Evolutionary conservation across 2,888 invertebrate species (phyloP).

Genomic region (Ennomos quercinarius): DNA sequence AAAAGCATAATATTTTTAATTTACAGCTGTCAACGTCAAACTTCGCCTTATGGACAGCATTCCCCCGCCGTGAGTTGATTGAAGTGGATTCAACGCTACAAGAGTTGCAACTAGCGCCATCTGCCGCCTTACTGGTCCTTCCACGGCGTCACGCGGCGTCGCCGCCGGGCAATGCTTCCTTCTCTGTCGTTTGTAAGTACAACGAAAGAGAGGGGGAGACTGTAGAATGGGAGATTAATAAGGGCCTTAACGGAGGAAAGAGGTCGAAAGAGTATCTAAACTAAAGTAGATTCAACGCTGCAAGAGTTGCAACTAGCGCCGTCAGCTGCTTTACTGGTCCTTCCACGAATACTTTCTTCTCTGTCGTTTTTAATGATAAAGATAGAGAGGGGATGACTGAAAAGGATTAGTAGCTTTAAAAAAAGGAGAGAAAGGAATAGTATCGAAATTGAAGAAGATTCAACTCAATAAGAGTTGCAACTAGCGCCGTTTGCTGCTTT

Average conservation of each 20-base stretch:
- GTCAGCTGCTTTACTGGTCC: slow-evolving; percentile 90
- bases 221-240: no score
- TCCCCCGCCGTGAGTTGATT: slow-evolving; percentile 90
- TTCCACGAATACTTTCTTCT: slow-evolving; percentile 78
- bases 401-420: no score
- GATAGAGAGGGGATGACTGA: no score
- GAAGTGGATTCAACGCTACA: slow-evolving; percentile 85
- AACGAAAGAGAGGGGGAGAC: no score
- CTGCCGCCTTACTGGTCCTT: slow-evolving; percentile 90
- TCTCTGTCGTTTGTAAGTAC: slow-evolving; percentile 17
- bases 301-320: slow-evolving; percentile 90
- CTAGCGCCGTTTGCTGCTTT: slow-evolving; percentile 92
- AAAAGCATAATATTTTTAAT: no score
- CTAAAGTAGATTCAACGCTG: slow-evolving; percentile 84
- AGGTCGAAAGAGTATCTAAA: no score
- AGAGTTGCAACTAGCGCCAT: slow-evolving; percentile 90
- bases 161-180: slow-evolving; percentile 43
- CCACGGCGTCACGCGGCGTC: slow-evolving; percentile 71
- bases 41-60: slow-evolving; percentile 91
- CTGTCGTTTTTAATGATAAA: not conserved
- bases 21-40: slow-evolving; percentile 69
- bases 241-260: no score
- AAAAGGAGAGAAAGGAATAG: no score
- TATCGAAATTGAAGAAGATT: slow-evolving; percentile 82
- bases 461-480: slow-evolving; percentile 87